Conservation (phyloP, 2,888 invertebrate species). For the Nephrotoma appendiculata region DNA sequence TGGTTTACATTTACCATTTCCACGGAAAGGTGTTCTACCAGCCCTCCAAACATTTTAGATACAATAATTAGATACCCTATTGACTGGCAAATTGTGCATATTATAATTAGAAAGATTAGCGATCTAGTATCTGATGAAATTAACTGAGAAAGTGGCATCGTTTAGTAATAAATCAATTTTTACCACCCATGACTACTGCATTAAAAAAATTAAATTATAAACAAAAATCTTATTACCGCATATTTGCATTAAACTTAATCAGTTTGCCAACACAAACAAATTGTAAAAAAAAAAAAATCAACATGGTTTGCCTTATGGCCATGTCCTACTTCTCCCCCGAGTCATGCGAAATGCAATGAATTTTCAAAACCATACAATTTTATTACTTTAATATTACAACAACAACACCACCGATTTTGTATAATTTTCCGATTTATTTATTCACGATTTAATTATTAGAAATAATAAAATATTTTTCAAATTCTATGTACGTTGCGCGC, state of each 20-base stretch:
- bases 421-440: background rate
- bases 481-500: background rate
- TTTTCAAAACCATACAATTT: background rate
- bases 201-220: background rate
- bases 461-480: background rate
- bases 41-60: too few species aligned
- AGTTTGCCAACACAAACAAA: background rate
- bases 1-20: too few species aligned
- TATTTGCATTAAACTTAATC: background rate
- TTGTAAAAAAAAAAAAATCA: background rate
- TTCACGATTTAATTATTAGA: background rate
- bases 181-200: background rate
- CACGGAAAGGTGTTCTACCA: too few species aligned
- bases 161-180: too few species aligned
- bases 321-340: background rate
- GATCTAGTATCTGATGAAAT: too few species aligned
- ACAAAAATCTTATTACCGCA: background rate
- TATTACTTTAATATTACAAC: background rate
- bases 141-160: too few species aligned
- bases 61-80: too few species aligned
- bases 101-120: too few species aligned
- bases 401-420: background rate
- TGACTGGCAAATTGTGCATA: too few species aligned
- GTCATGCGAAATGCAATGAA: background rate
- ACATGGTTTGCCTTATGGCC: background rate